These are phyloP conservation scores for Conger conger DNA, from an alignment of 2,113 vertebrate genomes.

Conservation along the genomic window DNA sequence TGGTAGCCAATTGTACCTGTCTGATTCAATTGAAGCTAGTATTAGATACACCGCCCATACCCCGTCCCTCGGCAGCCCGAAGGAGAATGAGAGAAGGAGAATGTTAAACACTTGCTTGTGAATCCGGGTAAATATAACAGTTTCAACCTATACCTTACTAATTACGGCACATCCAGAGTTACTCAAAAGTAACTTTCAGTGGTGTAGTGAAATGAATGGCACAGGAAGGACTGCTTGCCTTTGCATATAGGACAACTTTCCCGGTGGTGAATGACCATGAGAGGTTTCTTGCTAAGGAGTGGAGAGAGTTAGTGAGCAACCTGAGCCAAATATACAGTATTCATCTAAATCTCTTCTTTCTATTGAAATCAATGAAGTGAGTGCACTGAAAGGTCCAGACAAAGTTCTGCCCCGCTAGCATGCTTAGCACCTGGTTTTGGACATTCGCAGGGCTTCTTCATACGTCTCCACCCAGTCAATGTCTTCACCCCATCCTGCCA, in stretches of 20 bases:
- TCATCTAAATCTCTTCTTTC: too few species aligned
- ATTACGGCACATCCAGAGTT: neutral
- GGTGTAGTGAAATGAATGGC: neutral
- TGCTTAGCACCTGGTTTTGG: neutral
- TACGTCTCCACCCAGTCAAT: neutral
- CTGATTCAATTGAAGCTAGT: too few species aligned
- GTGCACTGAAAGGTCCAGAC: neutral
- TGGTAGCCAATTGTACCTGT: too few species aligned
- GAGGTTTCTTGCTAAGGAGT: constrained; percentile 3
- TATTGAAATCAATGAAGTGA: neutral
- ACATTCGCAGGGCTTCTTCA: neutral
- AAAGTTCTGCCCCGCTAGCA: neutral
- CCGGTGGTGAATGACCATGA: constrained; percentile 18
- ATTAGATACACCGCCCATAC: too few species aligned
- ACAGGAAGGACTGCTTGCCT: neutral
- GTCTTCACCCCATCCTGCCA: neutral
- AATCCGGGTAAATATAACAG: neutral
- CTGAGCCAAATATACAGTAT: neutral
- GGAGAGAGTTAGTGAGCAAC: neutral
- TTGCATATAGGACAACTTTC: neutral
- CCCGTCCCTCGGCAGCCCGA: too few species aligned
- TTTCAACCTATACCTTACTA: too few species aligned
- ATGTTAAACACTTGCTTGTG: neutral
- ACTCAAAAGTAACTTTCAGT: neutral
- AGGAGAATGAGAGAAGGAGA: too few species aligned